Evolutionary conservation across 1,140 invertebrate genomes (phyloP), one percentile per base, ranked within the genome.

Genomic region (Drosophila sp.): DNA sequence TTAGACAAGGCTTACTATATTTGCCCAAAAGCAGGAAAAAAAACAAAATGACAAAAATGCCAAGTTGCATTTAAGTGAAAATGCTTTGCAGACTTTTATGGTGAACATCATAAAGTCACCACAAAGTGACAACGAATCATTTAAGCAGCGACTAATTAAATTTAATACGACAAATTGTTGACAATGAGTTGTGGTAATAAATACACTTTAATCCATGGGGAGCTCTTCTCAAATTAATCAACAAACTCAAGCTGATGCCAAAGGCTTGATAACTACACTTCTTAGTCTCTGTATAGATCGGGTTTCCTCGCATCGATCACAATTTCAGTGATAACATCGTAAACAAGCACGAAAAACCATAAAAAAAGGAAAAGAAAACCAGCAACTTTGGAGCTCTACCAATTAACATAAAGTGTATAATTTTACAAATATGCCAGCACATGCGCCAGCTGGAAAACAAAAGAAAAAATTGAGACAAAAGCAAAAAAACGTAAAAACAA

Each of bases 291-390:
- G 11, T 11, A 27, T 16, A 13, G 27, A 50, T 29, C 27, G 27
- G 46, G 41, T 34, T 59, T 45, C 32, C 21, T 43, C 14, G 14
- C 27, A 76, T 74, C 66, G 72, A 84, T 86, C 78, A 76, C 65
- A 89, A 82, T 83, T 78, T 70, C 61, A 61, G 18, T 76, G 74
- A 87, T 87, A 76, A 72, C 48, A 77, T 83, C 57, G 57, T 56
- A 67, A 78, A 78, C 69, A 82, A 66, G 51, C 76, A 78, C 58
- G 61, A 57, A 69, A 64, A 64, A 27, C 45, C 29, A 72, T 38
- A 58, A 71, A 70, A 69, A 8, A 14, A 40, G 6, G 62, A 72
- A 80, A 32, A 50, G 40, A 61, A 61, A 64, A 43, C n/a, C 36
- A 56, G 38, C 29, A 50, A 63, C 36, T 67, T 50, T 14, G 56